Conservation (phyloP, 2,113 vertebrate species). For the Bubo bubo region DNA sequence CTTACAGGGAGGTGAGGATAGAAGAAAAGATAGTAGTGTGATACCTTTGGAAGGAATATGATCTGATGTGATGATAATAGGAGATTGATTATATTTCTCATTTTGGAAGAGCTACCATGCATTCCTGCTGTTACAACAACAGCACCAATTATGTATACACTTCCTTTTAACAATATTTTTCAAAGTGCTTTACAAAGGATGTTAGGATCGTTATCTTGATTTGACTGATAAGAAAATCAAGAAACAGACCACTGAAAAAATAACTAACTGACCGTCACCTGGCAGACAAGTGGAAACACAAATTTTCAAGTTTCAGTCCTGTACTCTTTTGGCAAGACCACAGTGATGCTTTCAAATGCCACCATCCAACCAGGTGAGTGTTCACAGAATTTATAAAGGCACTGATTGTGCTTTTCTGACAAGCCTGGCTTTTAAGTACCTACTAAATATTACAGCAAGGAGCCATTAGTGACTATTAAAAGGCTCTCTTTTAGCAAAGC, state of each 20-base stretch:
- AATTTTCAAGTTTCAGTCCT: background rate
- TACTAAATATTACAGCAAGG: slow-evolving; percentile 44
- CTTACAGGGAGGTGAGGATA: background rate
- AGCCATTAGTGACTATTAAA: slow-evolving; percentile 2
- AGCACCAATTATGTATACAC: background rate
- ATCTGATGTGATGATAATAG: background rate
- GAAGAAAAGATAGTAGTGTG: background rate
- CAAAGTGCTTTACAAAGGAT: background rate
- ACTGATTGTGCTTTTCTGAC: background rate
- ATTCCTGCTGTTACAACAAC: background rate
- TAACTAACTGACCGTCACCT: background rate
- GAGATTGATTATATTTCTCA: slow-evolving; percentile 3
- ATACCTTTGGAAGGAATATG: background rate
- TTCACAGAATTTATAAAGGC: background rate
- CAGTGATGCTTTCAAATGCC: background rate
- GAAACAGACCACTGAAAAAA: slow-evolving; percentile 7
- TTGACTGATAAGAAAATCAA: slow-evolving; percentile 4
- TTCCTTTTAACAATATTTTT: slow-evolving; percentile 42
- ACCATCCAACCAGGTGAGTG: background rate
- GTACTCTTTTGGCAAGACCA: background rate
- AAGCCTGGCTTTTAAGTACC: background rate
- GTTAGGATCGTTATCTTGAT: background rate
- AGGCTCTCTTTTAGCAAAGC: background rate
- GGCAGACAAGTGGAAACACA: background rate
- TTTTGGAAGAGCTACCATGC: background rate